Percentiles rank a stretch among this genome's conserved stretches.
These are phyloP conservation scores for Zaprionus lineosus DNA, from an alignment of 2,888 invertebrate species.

Conservation along the genomic window DNA sequence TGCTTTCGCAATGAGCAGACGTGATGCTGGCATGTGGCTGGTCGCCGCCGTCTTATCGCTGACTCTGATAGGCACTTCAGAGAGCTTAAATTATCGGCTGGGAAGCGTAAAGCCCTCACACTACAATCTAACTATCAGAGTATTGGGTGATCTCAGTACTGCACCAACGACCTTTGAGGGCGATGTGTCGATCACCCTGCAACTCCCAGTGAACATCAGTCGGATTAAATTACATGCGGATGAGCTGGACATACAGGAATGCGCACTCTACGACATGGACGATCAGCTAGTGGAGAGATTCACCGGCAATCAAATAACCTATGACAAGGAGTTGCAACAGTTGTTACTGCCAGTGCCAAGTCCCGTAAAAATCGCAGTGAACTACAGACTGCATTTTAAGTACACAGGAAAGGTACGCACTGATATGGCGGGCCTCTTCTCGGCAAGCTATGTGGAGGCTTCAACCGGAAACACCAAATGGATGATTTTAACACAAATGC, in stretches of 20 bases:
- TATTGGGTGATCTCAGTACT: conserved; percentile 43
- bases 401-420: conserved; percentile 84
- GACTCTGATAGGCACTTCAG: conserved; percentile 21
- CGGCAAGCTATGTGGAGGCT: conserved; percentile 65
- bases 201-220: conserved; percentile 80
- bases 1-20: conserved; percentile 46
- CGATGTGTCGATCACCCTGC: conserved; percentile 83
- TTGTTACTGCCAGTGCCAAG: conserved; percentile 82
- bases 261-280: conserved; percentile 34
- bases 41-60: conserved; percentile 25
- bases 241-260: conserved; percentile 47
- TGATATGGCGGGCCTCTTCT: conserved; percentile 70
- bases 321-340: conserved; percentile 79
- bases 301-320: conserved; percentile 37
- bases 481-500: conserved; percentile 87
- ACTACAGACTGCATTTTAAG: conserved; percentile 83
- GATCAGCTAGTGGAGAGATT: conserved; percentile 26
- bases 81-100: conserved; percentile 66
- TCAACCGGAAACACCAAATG: conserved; percentile 54
- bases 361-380: conserved; percentile 72
- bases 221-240: conserved; percentile 84
- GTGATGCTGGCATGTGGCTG: conserved; percentile 6
- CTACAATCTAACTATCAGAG: conserved; percentile 84
- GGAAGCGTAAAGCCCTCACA: conserved; percentile 83
- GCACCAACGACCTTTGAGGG: conserved; percentile 70